A percentile compares a stretch with the other conserved stretches of the same genome.
phyloP scores from a whole-genome alignment of 2,113 vertebrate genomes.

The western clawed frog (Xenopus tropicalis) region DNA sequence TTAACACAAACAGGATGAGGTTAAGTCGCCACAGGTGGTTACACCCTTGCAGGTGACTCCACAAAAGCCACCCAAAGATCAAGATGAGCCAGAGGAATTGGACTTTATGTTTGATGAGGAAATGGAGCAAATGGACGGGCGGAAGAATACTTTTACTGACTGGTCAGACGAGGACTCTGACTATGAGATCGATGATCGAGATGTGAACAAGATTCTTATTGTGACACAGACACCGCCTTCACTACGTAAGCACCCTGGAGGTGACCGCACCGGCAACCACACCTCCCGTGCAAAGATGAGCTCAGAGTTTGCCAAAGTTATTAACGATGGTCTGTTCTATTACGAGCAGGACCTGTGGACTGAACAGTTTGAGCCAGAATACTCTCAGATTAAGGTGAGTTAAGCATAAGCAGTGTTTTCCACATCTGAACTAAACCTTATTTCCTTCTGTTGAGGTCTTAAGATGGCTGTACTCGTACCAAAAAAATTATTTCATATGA shows the following conservation, averaged over 20 bases:
- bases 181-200: constrained; percentile 90
- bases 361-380: constrained; percentile 90
- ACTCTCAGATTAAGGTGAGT: constrained; percentile 95
- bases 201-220: constrained; percentile 98
- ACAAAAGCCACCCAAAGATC: constrained; percentile 68
- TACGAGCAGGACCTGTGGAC: constrained; percentile 97
- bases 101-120: constrained; percentile 98
- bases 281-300: constrained; percentile 90
- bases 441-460: no score
- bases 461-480: no score
- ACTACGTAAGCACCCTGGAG: constrained; percentile 90
- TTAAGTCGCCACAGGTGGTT: constrained; percentile 59
- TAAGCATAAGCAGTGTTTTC: not conserved
- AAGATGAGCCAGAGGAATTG: constrained; percentile 91
- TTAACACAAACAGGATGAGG: constrained; percentile 71
- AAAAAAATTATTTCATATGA: no score
- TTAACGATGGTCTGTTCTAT: constrained; percentile 96
- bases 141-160: constrained; percentile 95
- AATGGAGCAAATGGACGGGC: constrained; percentile 96
- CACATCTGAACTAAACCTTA: no score
- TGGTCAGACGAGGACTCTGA: constrained; percentile 96
- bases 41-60: constrained; percentile 47
- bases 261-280: constrained; percentile 93
- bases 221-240: constrained; percentile 96
- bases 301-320: constrained; percentile 88